Conservation (phyloP, 2,888 invertebrate species). For the Bombylius discolor region DNA sequence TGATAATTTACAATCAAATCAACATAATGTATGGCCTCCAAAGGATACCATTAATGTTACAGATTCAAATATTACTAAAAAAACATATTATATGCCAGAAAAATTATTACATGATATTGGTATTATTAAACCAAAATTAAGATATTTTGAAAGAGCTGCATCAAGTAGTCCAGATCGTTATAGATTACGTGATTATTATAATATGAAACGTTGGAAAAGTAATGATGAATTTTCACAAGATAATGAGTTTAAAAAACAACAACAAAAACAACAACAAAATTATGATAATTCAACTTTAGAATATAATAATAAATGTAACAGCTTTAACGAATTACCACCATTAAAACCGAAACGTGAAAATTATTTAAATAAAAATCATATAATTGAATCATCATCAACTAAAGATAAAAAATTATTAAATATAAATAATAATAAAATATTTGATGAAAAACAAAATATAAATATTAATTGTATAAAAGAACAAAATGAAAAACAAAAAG, state of each 20-base stretch:
- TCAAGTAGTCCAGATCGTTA: background rate
- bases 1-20: background rate
- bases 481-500: no score
- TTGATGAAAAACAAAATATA: no score
- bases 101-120: conserved; percentile 22
- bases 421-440: no score
- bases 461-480: no score
- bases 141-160: conserved; percentile 24
- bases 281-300: background rate
- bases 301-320: conserved; percentile 9
- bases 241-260: background rate
- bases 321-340: conserved; percentile 14
- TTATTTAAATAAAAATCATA: background rate
- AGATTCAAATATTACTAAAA: conserved; percentile 1
- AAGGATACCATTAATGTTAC: background rate
- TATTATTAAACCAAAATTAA: conserved; percentile 27
- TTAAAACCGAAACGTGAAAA: conserved; percentile 7
- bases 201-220: conserved; percentile 8
- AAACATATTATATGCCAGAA: conserved; percentile 14
- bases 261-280: no score
- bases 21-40: conserved; percentile 4
- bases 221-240: background rate
- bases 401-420: background rate
- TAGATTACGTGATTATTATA: background rate
- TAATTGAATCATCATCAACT: background rate